These are phyloP conservation scores for Lepidurus couesii DNA, from an alignment of 1,140 invertebrate genomes.

Conservation along the genomic window DNA sequence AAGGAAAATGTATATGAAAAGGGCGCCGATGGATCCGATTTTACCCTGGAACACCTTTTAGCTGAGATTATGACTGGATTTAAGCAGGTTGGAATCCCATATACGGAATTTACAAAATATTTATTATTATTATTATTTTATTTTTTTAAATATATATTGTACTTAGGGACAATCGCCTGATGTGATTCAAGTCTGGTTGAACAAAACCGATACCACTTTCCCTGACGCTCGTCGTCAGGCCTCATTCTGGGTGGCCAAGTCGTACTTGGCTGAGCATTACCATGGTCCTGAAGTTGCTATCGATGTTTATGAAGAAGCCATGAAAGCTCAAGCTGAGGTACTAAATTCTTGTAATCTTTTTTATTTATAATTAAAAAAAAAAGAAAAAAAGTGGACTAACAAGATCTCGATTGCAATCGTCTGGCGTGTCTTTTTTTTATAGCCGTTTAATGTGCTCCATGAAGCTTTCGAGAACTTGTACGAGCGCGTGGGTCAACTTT, in stretches of 20 bases:
- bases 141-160: background rate
- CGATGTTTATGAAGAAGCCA: slow-evolving; percentile 27
- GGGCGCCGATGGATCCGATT: too few species aligned
- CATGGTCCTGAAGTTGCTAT: slow-evolving; percentile 13
- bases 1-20: background rate
- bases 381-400: too few species aligned
- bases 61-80: slow-evolving; percentile 17
- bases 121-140: too few species aligned
- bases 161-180: background rate
- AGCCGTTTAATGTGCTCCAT: slow-evolving; percentile 24
- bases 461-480: slow-evolving; percentile 25
- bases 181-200: background rate
- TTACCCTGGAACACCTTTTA: background rate
- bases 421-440: background rate
- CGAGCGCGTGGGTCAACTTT: background rate
- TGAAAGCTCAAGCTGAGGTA: slow-evolving; percentile 29
- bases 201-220: slow-evolving; percentile 23
- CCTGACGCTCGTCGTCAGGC: background rate
- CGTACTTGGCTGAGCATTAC: background rate
- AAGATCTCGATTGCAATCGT: too few species aligned
- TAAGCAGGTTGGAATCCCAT: background rate
- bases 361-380: too few species aligned
- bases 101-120: background rate
- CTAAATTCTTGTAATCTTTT: background rate
- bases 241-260: slow-evolving; percentile 18